Conservation (phyloP, 2,888 invertebrate species). For the Smittia sp. region DNA sequence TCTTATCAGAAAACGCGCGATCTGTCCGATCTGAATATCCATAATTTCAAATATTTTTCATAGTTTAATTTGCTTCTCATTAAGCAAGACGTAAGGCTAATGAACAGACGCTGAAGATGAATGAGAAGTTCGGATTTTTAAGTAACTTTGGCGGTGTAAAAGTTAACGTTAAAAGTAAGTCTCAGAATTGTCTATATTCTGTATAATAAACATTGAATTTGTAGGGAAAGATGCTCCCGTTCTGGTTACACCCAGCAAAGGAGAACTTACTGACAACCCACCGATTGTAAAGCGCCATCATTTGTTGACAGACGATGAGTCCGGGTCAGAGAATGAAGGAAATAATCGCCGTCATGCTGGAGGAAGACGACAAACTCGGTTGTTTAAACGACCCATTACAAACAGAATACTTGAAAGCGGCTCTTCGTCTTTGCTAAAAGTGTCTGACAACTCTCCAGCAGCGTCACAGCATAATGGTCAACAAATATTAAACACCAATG, state of each 20-base stretch:
- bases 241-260: background rate
- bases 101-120: background rate
- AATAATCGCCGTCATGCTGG: background rate
- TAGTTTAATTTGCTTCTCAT: no score
- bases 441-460: no score
- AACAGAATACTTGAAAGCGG: conserved; percentile 2
- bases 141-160: background rate
- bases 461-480: no score
- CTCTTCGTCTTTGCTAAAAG: background rate
- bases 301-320: background rate
- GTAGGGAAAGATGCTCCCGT: background rate
- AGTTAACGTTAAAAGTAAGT: background rate
- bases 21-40: no score
- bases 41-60: no score
- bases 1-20: no score
- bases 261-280: conserved; percentile 17
- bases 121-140: conserved; percentile 19
- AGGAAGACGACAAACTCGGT: no score
- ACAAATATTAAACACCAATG: no score
- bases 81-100: no score
- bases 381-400: no score
- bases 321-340: background rate
- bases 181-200: background rate
- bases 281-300: background rate
- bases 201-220: background rate